Evolutionary conservation across 1,140 invertebrate species (phyloP).

Genomic region (Brachionus manjavacas): DNA sequence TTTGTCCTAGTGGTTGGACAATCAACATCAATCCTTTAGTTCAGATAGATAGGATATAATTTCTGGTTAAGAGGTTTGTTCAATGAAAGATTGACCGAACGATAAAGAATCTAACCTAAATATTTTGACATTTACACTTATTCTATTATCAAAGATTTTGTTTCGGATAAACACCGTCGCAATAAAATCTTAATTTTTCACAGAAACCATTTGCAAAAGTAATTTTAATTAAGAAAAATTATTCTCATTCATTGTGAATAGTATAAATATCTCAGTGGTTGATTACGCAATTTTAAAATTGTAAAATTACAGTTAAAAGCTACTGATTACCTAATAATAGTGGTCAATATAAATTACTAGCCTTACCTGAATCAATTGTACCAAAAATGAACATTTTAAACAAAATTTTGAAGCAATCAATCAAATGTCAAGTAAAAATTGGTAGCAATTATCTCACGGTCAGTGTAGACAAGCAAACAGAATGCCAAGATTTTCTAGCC

Average conservation of each 20-base stretch:
- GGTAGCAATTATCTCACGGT: not conserved
- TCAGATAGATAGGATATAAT: not conserved
- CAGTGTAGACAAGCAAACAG: not conserved
- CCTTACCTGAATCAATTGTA: not conserved
- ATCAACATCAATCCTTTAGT: not conserved
- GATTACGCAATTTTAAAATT: not conserved
- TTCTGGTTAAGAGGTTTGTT: not conserved
- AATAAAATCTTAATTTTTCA: not conserved
- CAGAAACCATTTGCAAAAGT: not conserved
- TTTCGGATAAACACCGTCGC: not conserved
- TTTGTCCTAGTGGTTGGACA: not conserved
- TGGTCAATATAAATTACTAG: not conserved
- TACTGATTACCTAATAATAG: not conserved
- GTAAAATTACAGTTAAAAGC: not conserved
- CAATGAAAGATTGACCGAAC: not conserved
- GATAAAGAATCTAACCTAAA: not conserved
- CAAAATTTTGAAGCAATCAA: not conserved
- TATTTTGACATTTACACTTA: conserved; percentile 5
- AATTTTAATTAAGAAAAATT: not conserved
- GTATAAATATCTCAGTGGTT: not conserved
- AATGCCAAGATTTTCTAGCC: not conserved
- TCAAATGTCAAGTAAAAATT: not conserved
- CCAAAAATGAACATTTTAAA: not conserved
- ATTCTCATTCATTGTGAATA: not conserved
- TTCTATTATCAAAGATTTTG: not conserved